Conservation (phyloP, 2,797 vertebrate genomes). For the Squalus acanthias region DNA sequence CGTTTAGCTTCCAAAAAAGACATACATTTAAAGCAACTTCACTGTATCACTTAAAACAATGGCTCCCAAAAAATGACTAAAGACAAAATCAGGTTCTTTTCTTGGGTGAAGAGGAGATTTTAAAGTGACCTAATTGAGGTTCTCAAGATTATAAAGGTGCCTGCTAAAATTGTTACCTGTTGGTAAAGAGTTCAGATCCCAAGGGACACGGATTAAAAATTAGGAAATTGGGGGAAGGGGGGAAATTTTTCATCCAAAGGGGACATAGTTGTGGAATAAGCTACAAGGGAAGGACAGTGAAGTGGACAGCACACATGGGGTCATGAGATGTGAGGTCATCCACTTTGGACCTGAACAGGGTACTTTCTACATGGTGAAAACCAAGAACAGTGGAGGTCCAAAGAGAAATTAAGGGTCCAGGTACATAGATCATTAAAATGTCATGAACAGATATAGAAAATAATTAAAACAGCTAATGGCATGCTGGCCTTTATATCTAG, state of each 20-base stretch:
- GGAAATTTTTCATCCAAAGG: neutral
- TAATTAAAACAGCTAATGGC: too few relatives aligned
- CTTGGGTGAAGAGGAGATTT: neutral
- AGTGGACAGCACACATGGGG: neutral
- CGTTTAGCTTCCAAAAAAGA: neutral
- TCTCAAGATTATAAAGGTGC: neutral
- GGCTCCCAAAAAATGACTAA: neutral
- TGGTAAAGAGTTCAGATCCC: neutral
- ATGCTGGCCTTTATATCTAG: too few relatives aligned
- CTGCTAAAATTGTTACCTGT: neutral
- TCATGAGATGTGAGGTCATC: neutral
- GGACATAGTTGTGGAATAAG: too few relatives aligned
- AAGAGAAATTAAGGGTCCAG: too few relatives aligned
- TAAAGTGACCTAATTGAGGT: neutral
- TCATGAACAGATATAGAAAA: too few relatives aligned
- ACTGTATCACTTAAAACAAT: neutral
- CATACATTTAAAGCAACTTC: neutral
- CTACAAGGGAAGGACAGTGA: neutral
- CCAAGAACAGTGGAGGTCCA: too few relatives aligned
- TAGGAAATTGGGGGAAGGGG: neutral
- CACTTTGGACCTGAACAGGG: too few relatives aligned
- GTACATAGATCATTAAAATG: too few relatives aligned
- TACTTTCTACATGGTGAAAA: too few relatives aligned
- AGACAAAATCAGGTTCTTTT: neutral
- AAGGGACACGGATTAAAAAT: neutral